A percentile compares a stretch with the other conserved stretches of the same genome.
Evolutionary conservation across 92 coral and sea anemone genomes (phyloP).

Genomic region (Parazoanthus atlanticus): DNA sequence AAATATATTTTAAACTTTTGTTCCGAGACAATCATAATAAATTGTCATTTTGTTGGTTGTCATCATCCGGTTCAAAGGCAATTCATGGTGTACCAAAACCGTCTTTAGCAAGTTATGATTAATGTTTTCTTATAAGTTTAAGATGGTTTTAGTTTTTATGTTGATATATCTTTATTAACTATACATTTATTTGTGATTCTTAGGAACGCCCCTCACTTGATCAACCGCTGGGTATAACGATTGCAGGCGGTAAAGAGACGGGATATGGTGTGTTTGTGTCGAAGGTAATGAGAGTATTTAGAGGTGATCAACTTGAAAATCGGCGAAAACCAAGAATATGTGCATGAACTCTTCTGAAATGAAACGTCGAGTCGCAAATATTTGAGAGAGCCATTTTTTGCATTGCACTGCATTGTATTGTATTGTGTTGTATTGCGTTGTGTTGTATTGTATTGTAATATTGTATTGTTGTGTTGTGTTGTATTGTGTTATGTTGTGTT

Average conservation of each 20-base stretch:
- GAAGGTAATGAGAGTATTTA: conserved; percentile 61
- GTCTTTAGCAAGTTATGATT: too few relatives aligned
- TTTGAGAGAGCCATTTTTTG: too few relatives aligned
- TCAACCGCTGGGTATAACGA: conserved; percentile 79
- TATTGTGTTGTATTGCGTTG: background rate
- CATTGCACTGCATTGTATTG: too few relatives aligned
- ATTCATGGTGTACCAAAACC: background rate
- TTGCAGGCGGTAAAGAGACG: conserved; percentile 90
- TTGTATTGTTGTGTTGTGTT: background rate
- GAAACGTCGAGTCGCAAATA: too few relatives aligned
- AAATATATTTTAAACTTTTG: too few relatives aligned
- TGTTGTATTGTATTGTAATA: background rate
- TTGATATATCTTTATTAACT: background rate
- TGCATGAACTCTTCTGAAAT: background rate
- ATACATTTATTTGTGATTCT: background rate
- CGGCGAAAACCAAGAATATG: background rate
- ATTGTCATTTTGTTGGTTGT: background rate
- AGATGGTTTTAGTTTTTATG: background rate
- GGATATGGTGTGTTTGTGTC: conserved; percentile 91
- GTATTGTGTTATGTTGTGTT: too few relatives aligned
- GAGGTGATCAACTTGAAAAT: background rate
- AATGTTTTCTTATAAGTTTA: background rate
- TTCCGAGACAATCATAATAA: background rate
- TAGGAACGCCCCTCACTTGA: conserved; percentile 83
- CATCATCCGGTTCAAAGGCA: background rate